Conservation (phyloP, 2,113 vertebrate species). For the Nicator chloris region DNA sequence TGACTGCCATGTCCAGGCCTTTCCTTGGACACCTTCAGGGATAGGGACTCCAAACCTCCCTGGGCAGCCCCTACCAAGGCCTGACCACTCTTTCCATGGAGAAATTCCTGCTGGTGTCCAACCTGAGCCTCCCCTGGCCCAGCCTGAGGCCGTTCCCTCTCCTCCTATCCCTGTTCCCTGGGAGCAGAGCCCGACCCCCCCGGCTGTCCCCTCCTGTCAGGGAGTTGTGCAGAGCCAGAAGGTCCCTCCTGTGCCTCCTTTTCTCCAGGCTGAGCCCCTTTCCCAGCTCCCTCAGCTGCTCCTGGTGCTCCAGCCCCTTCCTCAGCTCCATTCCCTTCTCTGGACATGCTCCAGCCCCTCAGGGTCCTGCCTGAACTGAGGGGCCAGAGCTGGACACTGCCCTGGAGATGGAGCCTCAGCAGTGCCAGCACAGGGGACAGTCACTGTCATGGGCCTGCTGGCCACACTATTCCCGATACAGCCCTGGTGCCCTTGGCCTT, state of each 20-base stretch:
- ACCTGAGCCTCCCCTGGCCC: background rate
- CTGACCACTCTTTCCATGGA: background rate
- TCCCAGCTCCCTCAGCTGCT: background rate
- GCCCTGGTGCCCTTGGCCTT: background rate
- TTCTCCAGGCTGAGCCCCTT: background rate
- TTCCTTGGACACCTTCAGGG: background rate
- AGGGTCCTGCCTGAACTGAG: background rate
- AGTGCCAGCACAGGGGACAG: background rate
- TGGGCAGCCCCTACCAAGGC: background rate
- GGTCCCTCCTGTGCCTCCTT: background rate
- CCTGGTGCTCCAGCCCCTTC: background rate
- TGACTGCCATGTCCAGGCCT: rapidly evolving
- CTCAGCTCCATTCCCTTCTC: background rate
- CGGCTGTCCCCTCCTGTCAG: background rate
- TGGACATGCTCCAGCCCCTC: background rate
- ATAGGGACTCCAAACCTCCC: background rate
- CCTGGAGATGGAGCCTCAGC: background rate
- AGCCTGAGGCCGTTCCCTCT: background rate
- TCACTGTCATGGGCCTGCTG: background rate
- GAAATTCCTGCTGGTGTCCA: background rate
- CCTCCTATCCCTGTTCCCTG: background rate
- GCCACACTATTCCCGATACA: background rate
- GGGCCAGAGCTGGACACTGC: background rate
- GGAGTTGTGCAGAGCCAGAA: background rate
- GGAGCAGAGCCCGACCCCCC: background rate